Evolutionary conservation across 2,888 invertebrate genomes (phyloP).

Genomic region (Aphodius sticticus): DNA sequence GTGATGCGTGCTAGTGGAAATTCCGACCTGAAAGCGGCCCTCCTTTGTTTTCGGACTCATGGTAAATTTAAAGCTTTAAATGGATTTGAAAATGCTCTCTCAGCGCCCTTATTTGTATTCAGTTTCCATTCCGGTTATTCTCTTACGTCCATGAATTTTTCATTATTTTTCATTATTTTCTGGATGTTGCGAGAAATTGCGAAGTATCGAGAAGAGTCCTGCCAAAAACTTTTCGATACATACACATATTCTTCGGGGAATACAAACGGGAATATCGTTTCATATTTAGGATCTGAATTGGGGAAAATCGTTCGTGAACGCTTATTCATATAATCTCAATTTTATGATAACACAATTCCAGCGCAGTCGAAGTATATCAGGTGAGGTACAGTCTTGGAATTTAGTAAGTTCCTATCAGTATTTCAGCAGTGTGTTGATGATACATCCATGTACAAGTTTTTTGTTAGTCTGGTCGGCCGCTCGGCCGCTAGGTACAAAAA

Average conservation of each 20-base stretch:
- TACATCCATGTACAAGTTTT: too few relatives aligned
- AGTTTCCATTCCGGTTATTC: not conserved
- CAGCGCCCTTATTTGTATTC: not conserved
- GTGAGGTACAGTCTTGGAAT: too few relatives aligned
- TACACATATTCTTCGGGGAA: not conserved
- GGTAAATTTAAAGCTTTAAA: not conserved
- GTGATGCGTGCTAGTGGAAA: not conserved
- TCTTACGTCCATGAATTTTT: not conserved
- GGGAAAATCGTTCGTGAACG: too few relatives aligned
- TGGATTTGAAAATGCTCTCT: not conserved
- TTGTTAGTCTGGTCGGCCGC: too few relatives aligned
- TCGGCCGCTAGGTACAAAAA: too few relatives aligned
- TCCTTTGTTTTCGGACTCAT: conserved; percentile 4
- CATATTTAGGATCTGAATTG: not conserved
- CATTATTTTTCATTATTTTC: not conserved
- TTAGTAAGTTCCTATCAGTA: too few relatives aligned
- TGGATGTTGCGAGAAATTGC: not conserved
- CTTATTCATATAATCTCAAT: too few relatives aligned
- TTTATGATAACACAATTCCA: too few relatives aligned
- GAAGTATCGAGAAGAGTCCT: not conserved
- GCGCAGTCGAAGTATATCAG: too few relatives aligned
- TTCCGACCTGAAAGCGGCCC: not conserved
- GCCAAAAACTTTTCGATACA: not conserved
- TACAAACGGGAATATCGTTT: not conserved
- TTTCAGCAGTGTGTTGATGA: too few relatives aligned